Percentiles rank a stretch among this genome's conserved stretches.
Conservation (phyloP, 35 echinoderm and acorn worm genomes). For the Heliocidaris tuberculata region DNA sequence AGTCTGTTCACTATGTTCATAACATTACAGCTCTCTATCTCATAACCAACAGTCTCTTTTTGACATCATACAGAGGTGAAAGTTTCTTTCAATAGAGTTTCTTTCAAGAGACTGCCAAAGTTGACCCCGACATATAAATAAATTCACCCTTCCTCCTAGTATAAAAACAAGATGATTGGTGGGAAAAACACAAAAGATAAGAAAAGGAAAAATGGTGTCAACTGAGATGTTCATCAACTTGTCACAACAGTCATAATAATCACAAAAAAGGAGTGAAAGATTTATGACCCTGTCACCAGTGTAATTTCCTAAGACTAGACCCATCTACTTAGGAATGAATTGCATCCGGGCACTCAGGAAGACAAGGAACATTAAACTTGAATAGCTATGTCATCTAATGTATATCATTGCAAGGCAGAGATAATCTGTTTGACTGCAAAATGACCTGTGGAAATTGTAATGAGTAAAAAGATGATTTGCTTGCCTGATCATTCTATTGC, state of each 20-base stretch:
- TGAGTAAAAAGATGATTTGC: not conserved
- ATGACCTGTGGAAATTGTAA: not conserved
- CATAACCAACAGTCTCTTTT: not conserved
- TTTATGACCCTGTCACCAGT: not conserved
- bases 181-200: not conserved
- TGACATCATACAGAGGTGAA: not conserved
- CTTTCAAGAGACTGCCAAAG: not conserved
- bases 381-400: not conserved
- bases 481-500: not conserved
- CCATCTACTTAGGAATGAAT: not conserved
- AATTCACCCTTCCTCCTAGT: not conserved
- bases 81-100: not conserved
- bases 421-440: not conserved
- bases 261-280: not conserved
- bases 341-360: not conserved
- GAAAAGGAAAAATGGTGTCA: not conserved
- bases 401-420: not conserved
- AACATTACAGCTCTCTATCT: not conserved
- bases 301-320: not conserved
- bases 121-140: constrained; percentile 22
- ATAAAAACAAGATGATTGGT: constrained; percentile 19
- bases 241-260: constrained; percentile 31
- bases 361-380: not conserved
- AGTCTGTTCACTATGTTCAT: no score
- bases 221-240: not conserved